These are phyloP conservation scores for Dendrophyllia cribrosa DNA, from an alignment of 64 coral and sea anemone genomes.

Conservation along the genomic window DNA sequence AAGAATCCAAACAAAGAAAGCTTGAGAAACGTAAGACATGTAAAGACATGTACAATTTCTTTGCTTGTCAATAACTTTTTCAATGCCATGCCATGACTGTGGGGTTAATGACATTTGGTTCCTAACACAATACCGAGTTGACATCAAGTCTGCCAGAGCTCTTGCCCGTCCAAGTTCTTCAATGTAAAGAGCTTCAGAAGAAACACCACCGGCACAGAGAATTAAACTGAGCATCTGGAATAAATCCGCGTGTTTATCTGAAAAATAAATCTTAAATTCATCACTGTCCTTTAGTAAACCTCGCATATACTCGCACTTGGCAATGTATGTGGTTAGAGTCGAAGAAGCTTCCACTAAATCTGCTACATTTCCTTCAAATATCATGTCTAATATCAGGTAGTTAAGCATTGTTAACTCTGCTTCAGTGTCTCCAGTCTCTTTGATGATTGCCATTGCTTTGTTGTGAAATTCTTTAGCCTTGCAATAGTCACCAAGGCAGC, in stretches of 20 bases:
- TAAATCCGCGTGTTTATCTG: not conserved
- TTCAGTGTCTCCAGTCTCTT: conserved; percentile 6
- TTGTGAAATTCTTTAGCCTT: conserved; percentile 14
- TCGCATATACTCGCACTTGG: no score
- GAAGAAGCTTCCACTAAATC: not conserved
- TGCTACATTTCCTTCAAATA: not conserved
- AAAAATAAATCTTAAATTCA: not conserved
- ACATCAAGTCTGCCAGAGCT: conserved; percentile 38
- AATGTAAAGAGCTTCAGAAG: not conserved
- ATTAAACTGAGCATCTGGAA: not conserved
- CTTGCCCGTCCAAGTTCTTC: conserved; percentile 28
- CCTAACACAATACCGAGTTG: not conserved
- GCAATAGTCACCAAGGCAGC: not conserved
- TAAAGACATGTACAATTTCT: not conserved
- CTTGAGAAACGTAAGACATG: not conserved
- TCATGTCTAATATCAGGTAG: not conserved
- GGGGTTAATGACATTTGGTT: not conserved
- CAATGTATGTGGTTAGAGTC: no score
- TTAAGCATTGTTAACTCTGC: not conserved
- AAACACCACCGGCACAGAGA: not conserved
- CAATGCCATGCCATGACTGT: not conserved
- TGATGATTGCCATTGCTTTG: not conserved
- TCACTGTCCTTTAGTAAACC: not conserved
- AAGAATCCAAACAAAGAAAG: not conserved
- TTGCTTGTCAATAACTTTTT: not conserved